A percentile compares a stretch with the other conserved stretches of the same genome.
Conservation (phyloP, 2,888 invertebrate species). For the Ormyrus rosae region DNA sequence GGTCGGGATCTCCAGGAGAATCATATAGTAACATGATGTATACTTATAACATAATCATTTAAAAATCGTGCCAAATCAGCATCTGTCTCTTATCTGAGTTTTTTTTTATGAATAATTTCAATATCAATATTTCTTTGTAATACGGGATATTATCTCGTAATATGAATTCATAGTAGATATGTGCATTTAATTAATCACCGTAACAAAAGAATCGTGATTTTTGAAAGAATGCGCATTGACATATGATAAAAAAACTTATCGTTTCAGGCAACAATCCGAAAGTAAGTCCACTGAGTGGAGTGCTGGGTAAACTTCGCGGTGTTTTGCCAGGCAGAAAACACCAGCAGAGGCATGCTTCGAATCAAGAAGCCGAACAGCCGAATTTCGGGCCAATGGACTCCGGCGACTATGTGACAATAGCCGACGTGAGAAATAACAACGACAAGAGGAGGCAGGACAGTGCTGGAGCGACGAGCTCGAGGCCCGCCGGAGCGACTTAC, state of each 20-base stretch:
- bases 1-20: too few species aligned
- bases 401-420: conserved; percentile 91
- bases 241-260: neutral
- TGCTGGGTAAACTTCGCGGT: conserved; percentile 83
- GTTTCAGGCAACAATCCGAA: neutral
- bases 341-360: conserved; percentile 55
- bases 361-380: conserved; percentile 38
- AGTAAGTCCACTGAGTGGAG: conserved; percentile 81
- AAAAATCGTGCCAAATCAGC: too few species aligned
- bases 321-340: conserved; percentile 74
- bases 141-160: too few species aligned
- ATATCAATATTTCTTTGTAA: too few species aligned
- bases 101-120: too few species aligned
- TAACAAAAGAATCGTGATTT: too few species aligned
- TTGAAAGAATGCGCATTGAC: too few species aligned
- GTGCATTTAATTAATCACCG: too few species aligned
- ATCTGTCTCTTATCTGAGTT: too few species aligned
- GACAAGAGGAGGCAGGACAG: conserved; percentile 76
- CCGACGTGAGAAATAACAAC: conserved; percentile 88
- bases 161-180: too few species aligned
- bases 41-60: too few species aligned
- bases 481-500: conserved; percentile 73
- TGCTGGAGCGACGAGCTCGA: conserved; percentile 42
- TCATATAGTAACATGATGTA: too few species aligned
- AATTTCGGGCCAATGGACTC: conserved; percentile 75